Base-by-base conservation (phyloP, 2,888 invertebrate genomes). In the Magallana nippona region DNA sequence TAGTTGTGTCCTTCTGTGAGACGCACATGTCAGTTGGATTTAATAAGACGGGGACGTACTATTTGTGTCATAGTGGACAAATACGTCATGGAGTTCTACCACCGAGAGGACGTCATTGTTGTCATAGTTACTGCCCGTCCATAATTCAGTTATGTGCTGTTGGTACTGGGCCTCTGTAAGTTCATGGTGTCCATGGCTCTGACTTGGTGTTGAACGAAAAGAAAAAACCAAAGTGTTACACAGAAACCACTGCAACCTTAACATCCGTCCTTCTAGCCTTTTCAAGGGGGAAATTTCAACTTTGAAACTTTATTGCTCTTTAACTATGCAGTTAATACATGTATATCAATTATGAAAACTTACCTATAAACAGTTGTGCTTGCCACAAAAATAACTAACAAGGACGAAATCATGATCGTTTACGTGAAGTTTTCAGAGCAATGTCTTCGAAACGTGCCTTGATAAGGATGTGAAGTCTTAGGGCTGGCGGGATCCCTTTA, bases 41-140 rank as follows among this genome's bases (percentile, higher is more conserved):
- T n/a, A 60, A 19, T n/a, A 60, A 19, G n/a, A 22, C 5, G 3
- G 11, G 13, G 0, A 81, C 81, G 19, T 55, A 81, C 81, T 81
- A 60, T 81, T 81, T 13, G 63, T 63, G 62, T 81, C 81, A 55
- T 62, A 62, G 63, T 63, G 55, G n/a, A 62, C 81, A 17, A 81
- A 58, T 19, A 81, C 44, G 63, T 81, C 81, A 55, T 81, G 81
- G 44, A 81, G 81, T 44, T 81, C 81, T 8, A 81, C 81, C 15
- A 8, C 17, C 10, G 55, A 22, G 60, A 81, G 62, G 1, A n/a
- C 32, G 44, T 62, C 63, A 55, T 81, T 63, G 62, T 19, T 15
- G 17, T 81, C 81, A 19, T 62, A 63, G 63, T 81, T 81, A 55
- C 62, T 55, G n/a, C 55, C 19, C 2, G 10, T 63, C 81, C 81